phyloP scores from a whole-genome alignment of 2,113 vertebrate genomes.

The Fulica atra region DNA sequence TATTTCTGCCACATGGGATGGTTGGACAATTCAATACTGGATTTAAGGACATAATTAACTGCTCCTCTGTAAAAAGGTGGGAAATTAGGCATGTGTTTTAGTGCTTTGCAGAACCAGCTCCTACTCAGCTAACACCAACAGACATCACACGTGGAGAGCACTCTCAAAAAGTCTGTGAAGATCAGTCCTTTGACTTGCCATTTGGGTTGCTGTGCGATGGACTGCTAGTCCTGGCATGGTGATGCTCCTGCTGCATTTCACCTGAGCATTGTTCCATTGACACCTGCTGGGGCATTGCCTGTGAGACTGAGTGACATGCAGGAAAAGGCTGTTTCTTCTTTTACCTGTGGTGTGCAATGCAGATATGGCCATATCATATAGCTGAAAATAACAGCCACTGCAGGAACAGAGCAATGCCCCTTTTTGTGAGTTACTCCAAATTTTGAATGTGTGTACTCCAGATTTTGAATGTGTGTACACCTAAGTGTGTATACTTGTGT shows the following conservation, averaged over 20 bases:
- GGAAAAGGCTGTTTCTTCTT: not conserved
- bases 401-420: not conserved
- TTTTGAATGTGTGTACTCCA: not conserved
- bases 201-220: not conserved
- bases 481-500: not conserved
- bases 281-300: not conserved
- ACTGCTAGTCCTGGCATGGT: not conserved
- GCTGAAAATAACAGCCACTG: not conserved
- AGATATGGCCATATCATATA: not conserved
- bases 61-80: not conserved
- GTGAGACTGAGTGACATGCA: not conserved
- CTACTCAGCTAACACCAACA: not conserved
- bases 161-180: not conserved
- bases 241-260: not conserved
- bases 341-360: not conserved
- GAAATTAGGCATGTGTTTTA: not conserved
- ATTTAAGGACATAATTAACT: not conserved
- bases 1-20: not conserved
- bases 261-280: not conserved
- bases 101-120: not conserved
- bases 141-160: not conserved
- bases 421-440: not conserved
- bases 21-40: not conserved
- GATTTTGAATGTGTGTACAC: not conserved
- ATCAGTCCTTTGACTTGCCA: not conserved